Base-by-base conservation (phyloP, 2,113 vertebrate genomes). In the Puntigrus tetrazona region DNA sequence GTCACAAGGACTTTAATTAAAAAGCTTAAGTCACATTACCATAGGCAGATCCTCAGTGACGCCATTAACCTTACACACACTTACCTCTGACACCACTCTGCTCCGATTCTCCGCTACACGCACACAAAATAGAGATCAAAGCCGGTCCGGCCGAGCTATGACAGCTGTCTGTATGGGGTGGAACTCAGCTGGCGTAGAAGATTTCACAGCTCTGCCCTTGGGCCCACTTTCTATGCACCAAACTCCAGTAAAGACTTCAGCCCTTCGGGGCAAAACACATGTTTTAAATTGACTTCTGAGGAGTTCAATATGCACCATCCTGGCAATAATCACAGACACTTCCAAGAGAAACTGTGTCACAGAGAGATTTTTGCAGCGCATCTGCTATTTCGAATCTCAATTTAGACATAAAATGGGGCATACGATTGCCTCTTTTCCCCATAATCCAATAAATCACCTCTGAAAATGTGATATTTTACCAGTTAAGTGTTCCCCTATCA, bases 211-310 rank as follows among this genome's bases (percentile, higher is more conserved):
- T 78, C n/a, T 34, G 20, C 18, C 50, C 55, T 80, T 47, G 47
- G 47, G 55, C 22, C 65, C 1, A 3, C 61, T 43, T 72, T 70
- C 75, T 57, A 59, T 45, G 34, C 36, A 55, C 47, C 82, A 59
- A 70, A 83, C 50, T 31, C 27, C 13, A 63, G 63, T 47, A 38
- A 61, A 78, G 81, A 79, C 47, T 63, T 69, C 74, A 78, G 65
- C 75, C 63, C 50, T 78, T 36, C 79, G 85, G 63, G 50, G 52
- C 38, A 34, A 86, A 83, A 83, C 63, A 83, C 74, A 83, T 72
- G 81, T 76, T 86, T 72, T 38, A 78, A 38, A 78, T 73, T 74
- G 65, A 84, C 75, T 47, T 86, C 75, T 63, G 52, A 61, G 18
- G 31, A 79, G 31, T 84, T 75, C 55, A 61, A 75, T 76, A 67